Base-by-base conservation (phyloP, 2,113 vertebrate species). In the Centropristis striata region DNA sequence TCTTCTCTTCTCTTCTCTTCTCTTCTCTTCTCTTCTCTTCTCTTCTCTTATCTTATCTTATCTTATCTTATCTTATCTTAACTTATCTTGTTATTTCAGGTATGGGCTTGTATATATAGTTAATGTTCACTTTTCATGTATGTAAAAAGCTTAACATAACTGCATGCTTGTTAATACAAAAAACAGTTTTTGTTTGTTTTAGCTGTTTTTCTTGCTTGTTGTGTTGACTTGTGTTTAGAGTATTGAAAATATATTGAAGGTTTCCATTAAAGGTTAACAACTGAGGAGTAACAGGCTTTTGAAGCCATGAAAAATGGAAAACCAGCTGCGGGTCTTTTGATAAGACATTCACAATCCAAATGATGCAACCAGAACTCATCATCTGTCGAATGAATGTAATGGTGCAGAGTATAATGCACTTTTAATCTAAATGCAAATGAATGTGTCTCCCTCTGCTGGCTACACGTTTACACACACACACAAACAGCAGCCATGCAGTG, bases 371-470 rank as follows among this genome's bases (percentile, higher is more conserved):
- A 16, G 15, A 65, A 21, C 2, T 65, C 28, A 54, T 50, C 13
- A 16, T 42, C 37, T 64, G 65, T 5, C 66, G 18, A 65, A 27
- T 9, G 5, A 21, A 23, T 54, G 23, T 25, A 36, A 46, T 18
- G 12, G 2, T 55, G 63, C 66, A 64, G 72, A 70, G 2, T 59
- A 16, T 14, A 23, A 60, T 11, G 21, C 18, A 49, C 55, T 54
- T 37, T 25, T 1, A 39, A 58, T 18, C 13, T 16, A 5, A 41
- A 80, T 32, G 4, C 37, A 72, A 58, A 42, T 42, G 86, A 53
- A 39, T 15, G 27, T 80, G 86, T 81, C 86, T 81, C 92, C 90
- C 87, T 86, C 92, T 93, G 70, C 75, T 91, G 92, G 87, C 12
- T 55, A 5, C 0, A 20, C 32, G 4, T 32, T 4, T 6, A 32